Evolutionary conservation across 2,113 vertebrate species (phyloP), one percentile per base, ranked within the genome.

Genomic region (Damaliscus lunatus): DNA sequence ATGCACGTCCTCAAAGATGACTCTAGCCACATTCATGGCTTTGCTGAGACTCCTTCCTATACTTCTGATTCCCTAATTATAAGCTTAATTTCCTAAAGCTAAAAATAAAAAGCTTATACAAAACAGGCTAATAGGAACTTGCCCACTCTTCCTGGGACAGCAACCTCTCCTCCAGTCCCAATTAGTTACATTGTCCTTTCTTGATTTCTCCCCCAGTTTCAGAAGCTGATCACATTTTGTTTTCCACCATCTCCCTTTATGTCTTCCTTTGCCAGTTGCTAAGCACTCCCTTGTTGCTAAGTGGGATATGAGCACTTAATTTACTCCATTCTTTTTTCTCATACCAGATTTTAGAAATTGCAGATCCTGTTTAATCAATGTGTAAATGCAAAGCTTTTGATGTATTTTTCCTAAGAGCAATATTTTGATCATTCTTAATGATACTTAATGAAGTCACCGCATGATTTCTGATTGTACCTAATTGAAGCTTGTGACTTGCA

Each of bases 341-440:
- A 0, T 98, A 99, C 98, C 97, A 99, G 98, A 99, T 99, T 99
- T 99, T 98, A 99, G 99, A 99, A 99, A 99, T 98, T 99, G 98
- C 99, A 99, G 98, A 99, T 99, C 99, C 98, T 99, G 99, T 99
- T 99, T 99, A 99, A 99, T 99, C 99, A 99, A 99, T 99, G 98
- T 99, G 99, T 99, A 99, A 99, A 99, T 99, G 98, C 98, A 99
- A 98, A 98, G 98, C 99, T 99, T 99, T 99, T 99, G 99, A 99
- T 99, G 99, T 99, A 99, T 99, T 99, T 99, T 99, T 99, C 99
- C 99, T 99, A 99, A 99, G 99, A 99, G 99, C 99, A 99, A 99
- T 99, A 99, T 99, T 99, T 99, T 99, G 99, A 99, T 99, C 99
- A 99, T 99, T 99, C 99, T 99, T 99, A 99, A 99, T 99, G 99